Conservation (phyloP, 2,797 vertebrate species). For the Pygocentrus nattereri region DNA sequence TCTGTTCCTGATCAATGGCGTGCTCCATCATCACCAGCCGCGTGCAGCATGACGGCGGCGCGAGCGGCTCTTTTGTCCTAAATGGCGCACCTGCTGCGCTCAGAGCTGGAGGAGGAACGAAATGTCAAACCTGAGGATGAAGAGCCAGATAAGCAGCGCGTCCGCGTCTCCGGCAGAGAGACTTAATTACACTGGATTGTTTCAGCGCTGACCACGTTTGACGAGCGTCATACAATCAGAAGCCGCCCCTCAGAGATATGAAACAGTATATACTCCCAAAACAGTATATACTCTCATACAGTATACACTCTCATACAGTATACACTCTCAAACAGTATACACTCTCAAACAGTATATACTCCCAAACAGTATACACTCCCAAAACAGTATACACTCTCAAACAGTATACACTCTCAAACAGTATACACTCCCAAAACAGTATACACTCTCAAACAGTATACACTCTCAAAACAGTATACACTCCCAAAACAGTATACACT, state of each 20-base stretch:
- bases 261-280: not conserved
- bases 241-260: not conserved
- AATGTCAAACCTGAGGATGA: conserved; percentile 57
- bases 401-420: too few species aligned
- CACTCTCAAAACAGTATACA: too few species aligned
- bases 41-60: conserved; percentile 66
- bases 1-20: conserved; percentile 52
- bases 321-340: too few species aligned
- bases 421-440: too few species aligned
- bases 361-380: too few species aligned
- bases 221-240: too few species aligned
- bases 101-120: conserved; percentile 46
- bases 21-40: conserved; percentile 71
- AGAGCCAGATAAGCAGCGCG: not conserved
- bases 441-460: too few species aligned
- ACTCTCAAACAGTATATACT: too few species aligned
- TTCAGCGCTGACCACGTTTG: not conserved
- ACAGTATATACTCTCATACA: too few species aligned
- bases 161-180: not conserved
- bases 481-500: too few species aligned
- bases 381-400: too few species aligned
- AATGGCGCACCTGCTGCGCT: conserved; percentile 72
- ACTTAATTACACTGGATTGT: conserved; percentile 34
- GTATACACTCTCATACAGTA: too few species aligned
- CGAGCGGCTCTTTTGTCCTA: conserved; percentile 68